A percentile compares a stretch with the other conserved stretches of the same genome.
phyloP scores from a whole-genome alignment of 2,797 vertebrate genomes.

The Acipenser transmontanus region DNA sequence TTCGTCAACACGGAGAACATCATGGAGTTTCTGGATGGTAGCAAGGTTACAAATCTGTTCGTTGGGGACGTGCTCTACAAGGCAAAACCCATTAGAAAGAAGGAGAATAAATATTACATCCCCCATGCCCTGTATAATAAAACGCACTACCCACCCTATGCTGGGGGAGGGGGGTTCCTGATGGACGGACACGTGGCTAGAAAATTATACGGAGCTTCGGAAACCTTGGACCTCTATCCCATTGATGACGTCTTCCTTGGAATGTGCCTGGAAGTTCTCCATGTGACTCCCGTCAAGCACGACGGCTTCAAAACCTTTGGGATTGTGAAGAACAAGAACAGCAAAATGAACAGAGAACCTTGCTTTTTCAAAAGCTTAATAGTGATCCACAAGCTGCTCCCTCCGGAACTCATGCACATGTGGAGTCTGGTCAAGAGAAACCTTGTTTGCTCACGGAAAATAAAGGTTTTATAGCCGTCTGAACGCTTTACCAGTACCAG shows the following conservation, averaged over 20 bases:
- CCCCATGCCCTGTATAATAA: constrained; percentile 75
- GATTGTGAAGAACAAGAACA: constrained; percentile 80
- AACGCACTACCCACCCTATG: constrained; percentile 80
- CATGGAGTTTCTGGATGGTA: constrained; percentile 75
- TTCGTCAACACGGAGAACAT: constrained; percentile 84
- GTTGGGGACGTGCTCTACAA: constrained; percentile 81
- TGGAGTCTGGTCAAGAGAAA: constrained; percentile 85
- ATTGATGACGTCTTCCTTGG: constrained; percentile 93
- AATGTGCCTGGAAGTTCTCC: constrained; percentile 86
- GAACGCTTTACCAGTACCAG: background rate
- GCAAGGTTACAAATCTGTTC: constrained; percentile 60
- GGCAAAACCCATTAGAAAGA: constrained; percentile 81
- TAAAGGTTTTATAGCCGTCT: constrained; percentile 65
- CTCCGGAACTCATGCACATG: constrained; percentile 76
- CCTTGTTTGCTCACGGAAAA: constrained; percentile 76
- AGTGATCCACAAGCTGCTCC: constrained; percentile 92
- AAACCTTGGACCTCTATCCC: constrained; percentile 80
- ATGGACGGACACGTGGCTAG: constrained; percentile 75
- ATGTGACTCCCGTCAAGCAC: constrained; percentile 72
- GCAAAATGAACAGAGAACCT: constrained; percentile 87
- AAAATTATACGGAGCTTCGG: constrained; percentile 65
- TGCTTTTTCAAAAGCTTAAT: constrained; percentile 88
- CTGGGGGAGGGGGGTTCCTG: constrained; percentile 86
- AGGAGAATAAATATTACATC: constrained; percentile 91
- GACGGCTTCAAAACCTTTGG: constrained; percentile 92